Evolutionary conservation across 2,113 vertebrate genomes (phyloP), one percentile per base, ranked within the genome.

Genomic region (Eudyptes chrysolophus): DNA sequence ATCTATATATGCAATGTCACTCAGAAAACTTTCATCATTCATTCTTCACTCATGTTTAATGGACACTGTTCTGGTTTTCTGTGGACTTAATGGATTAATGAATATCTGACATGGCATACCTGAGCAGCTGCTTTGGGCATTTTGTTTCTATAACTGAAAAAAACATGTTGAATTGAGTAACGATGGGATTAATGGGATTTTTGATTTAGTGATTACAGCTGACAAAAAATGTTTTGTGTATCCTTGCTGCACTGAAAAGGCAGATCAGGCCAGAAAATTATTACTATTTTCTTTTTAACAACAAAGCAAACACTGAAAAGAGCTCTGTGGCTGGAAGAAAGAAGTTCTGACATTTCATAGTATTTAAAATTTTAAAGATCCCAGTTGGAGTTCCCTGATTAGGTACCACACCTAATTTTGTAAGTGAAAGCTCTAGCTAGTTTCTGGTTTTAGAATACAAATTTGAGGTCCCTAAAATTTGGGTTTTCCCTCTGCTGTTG

Each of bases 131-230:
- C 82, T 95, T 89, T 80, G 46, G 77, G 79, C 77, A 42, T 75
- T 92, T 88, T 64, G 49, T 93, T 69, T 57, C 85, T 78, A 4
- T 88, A 88, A 78, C 65, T 78, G 78, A 92, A 93, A 92, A 93
- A 84, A 85, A 12, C 49, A 20, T 40, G 21, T 89, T 97, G 60
- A 89, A 85, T 89, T 96, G 61, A 92, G 36, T 94, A 94, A 90
- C 42, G n/a, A 94, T 83, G 80, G 52, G 74, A 89, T 94, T 95
- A 89, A 93, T 96, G 48, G 52, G 84, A 32, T 84, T 92, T 98
- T 95, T 92, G 79, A 77, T 92, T 92, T 38, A 72, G 62, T 84
- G 83, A 89, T 92, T 77, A 58, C 72, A 95, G 57, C 84, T 62
- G 51, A 84, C 92, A 89, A 92, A 97, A 96, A 95, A 54, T 44